Evolutionary conservation across 1,140 invertebrate genomes (phyloP), one percentile per base, ranked within the genome.

Genomic region (Ladona fulva): DNA sequence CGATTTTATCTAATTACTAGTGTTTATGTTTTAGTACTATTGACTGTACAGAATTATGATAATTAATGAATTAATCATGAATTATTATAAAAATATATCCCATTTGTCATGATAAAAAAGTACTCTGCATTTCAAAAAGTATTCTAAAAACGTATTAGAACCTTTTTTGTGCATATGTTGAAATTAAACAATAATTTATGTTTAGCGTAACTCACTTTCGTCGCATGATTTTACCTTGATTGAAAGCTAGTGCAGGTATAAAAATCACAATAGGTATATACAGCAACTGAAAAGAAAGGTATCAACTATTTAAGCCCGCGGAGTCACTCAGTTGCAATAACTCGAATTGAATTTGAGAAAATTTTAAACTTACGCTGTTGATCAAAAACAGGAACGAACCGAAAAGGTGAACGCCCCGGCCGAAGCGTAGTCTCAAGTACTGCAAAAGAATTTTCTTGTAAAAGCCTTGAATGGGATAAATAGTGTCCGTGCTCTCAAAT

Each of bases 371-470:
- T 82, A 89, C 85, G 84, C 85, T 85, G 81, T 90, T 88, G 5
- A 92, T 83, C 0, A 89, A 88, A 82, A 90, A 93, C 74, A 92
- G 86, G 66, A 89, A 86, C 0, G 92, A 92, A 0, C 88, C 91
- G 10, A 92, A 81, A 6, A 87, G 83, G 66, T 91, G 84, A 0
- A 92, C 88, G 0, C 87, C 83, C 78, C 87, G 87, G 75, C 89
- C 85, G 82, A 93, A 94, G 77, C 92, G 84, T 12, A 89, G 80
- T 78, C 92, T 89, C 66, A 95, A 84, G 83, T 94, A 95, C 88
- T 90, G 82, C 74, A 84, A 82, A 81, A 83, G 82, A 79, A 83
- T 84, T 12, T 8, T 37, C 1, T 37, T 37, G 29, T 37, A 5
- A 37, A 37, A 5, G 8, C 8, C 1, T 37, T 37, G 29, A 37